These are phyloP conservation scores for Chalcosyrphus nemorum DNA, from an alignment of 2,888 invertebrate genomes.

Conservation along the genomic window DNA sequence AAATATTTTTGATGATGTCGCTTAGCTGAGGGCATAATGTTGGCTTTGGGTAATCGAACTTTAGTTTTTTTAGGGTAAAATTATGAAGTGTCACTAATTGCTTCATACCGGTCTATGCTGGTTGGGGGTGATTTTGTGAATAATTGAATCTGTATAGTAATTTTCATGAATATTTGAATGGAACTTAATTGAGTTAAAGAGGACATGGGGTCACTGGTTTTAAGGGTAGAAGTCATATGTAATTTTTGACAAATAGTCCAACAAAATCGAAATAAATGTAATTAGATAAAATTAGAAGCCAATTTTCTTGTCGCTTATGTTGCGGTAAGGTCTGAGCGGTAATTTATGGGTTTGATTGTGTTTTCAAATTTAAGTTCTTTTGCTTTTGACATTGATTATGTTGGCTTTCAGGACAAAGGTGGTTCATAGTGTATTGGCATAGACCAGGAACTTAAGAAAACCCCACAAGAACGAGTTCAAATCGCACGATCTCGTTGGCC, in stretches of 20 bases:
- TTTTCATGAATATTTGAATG: neutral
- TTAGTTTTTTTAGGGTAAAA: neutral
- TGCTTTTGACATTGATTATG: too few species aligned
- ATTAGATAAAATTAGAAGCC: neutral
- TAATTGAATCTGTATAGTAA: neutral
- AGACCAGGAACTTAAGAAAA: too few species aligned
- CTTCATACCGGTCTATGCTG: neutral
- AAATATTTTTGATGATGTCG: neutral
- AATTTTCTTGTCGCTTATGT: neutral
- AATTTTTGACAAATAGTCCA: neutral
- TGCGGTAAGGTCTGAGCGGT: neutral
- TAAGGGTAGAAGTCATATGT: neutral
- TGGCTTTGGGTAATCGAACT: neutral
- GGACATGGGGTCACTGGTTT: neutral
- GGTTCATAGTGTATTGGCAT: too few species aligned
- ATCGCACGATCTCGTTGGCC: too few species aligned
- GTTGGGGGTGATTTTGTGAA: neutral
- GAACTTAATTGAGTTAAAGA: neutral
- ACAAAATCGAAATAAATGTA: neutral
- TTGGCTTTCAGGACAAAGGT: too few species aligned
- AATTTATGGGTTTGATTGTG: too few species aligned
- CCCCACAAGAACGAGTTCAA: too few species aligned
- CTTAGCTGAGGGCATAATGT: neutral
- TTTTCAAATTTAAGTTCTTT: too few species aligned
- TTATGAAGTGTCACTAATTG: neutral